Evolutionary conservation across 1,140 invertebrate species (phyloP).

Genomic region (Drosophila burlai): DNA sequence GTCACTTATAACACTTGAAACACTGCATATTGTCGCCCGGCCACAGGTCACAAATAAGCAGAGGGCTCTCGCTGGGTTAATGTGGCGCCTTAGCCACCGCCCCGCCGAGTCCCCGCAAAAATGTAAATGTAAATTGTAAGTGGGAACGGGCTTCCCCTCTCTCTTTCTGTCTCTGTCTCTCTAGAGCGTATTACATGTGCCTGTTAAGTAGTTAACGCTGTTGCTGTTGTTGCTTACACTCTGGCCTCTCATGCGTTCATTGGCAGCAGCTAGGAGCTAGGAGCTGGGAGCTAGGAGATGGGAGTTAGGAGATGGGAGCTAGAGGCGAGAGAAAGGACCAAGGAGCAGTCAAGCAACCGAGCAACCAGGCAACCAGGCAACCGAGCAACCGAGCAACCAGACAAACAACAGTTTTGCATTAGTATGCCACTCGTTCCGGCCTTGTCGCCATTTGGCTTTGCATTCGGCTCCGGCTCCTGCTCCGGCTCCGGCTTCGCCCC

Average conservation of each 20-base stretch:
- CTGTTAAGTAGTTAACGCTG: constrained; percentile 65
- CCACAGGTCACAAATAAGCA: constrained; percentile 45
- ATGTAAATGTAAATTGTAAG: constrained; percentile 59
- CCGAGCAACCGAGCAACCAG: constrained; percentile 33
- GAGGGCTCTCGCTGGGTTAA: constrained; percentile 2
- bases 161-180: not conserved
- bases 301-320: not conserved
- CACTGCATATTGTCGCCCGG: constrained; percentile 32
- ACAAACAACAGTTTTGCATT: constrained; percentile 65
- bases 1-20: constrained; percentile 27
- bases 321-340: not conserved
- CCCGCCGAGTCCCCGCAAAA: constrained; percentile 3
- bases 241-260: constrained; percentile 59
- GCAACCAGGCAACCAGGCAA: not conserved
- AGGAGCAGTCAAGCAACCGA: constrained; percentile 1
- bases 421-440: constrained; percentile 51
- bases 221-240: constrained; percentile 55
- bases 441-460: constrained; percentile 36
- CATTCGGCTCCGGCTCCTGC: not conserved
- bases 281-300: not conserved
- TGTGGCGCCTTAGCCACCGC: not conserved
- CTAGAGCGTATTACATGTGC: constrained; percentile 52
- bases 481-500: not conserved
- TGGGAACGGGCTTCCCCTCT: constrained; percentile 1
- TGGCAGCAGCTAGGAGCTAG: constrained; percentile 16